phyloP scores from a whole-genome alignment of 2,888 invertebrate species.

The Sphaerophoria rueppellii region DNA sequence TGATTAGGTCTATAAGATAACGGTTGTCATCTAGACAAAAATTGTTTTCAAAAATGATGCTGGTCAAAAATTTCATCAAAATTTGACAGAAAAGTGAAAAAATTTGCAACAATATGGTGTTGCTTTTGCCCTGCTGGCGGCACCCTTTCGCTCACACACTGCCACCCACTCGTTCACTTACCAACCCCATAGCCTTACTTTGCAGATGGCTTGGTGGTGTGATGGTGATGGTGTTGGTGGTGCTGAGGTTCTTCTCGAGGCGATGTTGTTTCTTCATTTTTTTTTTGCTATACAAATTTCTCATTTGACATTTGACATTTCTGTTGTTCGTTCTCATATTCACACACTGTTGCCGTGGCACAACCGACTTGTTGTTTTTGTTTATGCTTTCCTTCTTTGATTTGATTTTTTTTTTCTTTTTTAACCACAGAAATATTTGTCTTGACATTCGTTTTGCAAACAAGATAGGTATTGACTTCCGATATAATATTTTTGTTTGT shows the following conservation, averaged over 20 bases:
- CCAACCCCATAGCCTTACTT: neutral
- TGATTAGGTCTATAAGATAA: slow-evolving; percentile 6
- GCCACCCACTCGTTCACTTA: neutral
- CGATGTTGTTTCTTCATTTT: slow-evolving; percentile 39
- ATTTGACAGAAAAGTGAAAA: slow-evolving; percentile 20
- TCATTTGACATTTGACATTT: slow-evolving; percentile 63
- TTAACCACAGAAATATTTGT: neutral
- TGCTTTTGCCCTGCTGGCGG: slow-evolving; percentile 45
- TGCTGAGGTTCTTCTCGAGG: neutral
- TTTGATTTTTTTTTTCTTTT: slow-evolving; percentile 5
- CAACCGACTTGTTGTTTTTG: slow-evolving; percentile 51
- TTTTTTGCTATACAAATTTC: slow-evolving; percentile 12
- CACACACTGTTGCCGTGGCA: slow-evolving; percentile 38
- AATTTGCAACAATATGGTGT: slow-evolving; percentile 71
- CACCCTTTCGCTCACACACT: slow-evolving; percentile 56
- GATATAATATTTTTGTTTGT: neutral
- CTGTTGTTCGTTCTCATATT: slow-evolving; percentile 34
- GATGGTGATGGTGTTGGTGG: neutral
- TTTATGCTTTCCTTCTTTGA: slow-evolving; percentile 26
- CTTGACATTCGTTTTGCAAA: slow-evolving; percentile 29
- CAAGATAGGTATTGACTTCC: slow-evolving; percentile 6
- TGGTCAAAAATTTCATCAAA: neutral
- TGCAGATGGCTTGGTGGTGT: slow-evolving; percentile 7
- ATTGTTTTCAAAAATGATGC: too few relatives aligned
- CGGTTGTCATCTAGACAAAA: neutral